These are phyloP conservation scores for Cerceris rybyensis DNA, from an alignment of 2,888 invertebrate genomes.

Conservation along the genomic window DNA sequence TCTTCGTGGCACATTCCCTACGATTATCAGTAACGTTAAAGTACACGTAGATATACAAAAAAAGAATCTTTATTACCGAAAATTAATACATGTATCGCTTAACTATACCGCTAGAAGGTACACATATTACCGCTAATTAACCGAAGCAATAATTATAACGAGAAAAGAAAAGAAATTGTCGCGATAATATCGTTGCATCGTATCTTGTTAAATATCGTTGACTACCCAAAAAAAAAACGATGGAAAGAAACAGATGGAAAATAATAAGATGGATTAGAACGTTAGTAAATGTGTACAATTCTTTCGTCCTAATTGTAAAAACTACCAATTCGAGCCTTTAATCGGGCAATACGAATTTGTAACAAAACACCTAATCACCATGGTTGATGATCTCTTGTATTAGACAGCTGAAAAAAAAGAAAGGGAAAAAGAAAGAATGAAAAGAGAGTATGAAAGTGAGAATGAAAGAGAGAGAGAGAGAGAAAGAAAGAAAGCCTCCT, in stretches of 20 bases:
- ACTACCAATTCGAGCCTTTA: neutral
- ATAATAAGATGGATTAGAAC: conserved; percentile 1
- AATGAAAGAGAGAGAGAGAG: neutral
- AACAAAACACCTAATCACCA: conserved; percentile 43
- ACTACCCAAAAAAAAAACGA: conserved; percentile 16
- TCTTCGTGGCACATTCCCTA: conserved; percentile 25
- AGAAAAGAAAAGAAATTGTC: conserved; percentile 4
- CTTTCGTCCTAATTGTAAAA: conserved; percentile 8
- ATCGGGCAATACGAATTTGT: conserved; percentile 41
- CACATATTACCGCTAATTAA: conserved; percentile 30
- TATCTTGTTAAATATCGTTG: conserved; percentile 24
- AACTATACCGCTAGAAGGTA: conserved; percentile 36
- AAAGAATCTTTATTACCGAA: conserved; percentile 38
- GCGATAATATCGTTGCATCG: conserved; percentile 9
- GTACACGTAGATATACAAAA: conserved; percentile 24
- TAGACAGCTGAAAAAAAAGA: neutral
- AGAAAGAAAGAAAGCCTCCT: conserved; percentile 12
- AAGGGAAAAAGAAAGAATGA: too few relatives aligned
- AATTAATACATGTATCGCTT: conserved; percentile 35
- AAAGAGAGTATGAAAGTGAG: neutral
- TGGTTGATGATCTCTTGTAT: neutral
- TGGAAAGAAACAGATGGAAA: neutral
- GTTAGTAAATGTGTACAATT: conserved; percentile 18
- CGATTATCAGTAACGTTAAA: conserved; percentile 32
- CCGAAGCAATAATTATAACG: conserved; percentile 33